Base-by-base conservation (phyloP, 2,888 invertebrate species). In the Eristalis tenax region DNA sequence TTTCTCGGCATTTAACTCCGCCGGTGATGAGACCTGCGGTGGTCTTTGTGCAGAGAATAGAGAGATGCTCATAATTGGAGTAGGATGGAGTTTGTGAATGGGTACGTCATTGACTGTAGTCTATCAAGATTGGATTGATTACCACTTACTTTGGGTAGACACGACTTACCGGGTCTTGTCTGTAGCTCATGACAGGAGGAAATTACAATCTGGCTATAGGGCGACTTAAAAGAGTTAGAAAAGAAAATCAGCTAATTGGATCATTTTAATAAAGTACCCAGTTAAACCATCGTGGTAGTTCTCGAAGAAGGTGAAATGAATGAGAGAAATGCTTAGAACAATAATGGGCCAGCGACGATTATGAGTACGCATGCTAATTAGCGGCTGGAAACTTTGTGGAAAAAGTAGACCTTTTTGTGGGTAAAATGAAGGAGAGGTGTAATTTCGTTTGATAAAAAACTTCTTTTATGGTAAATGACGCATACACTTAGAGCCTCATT, bases 1-100 rank as follows among this genome's bases (percentile, higher is more conserved):
- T 50, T 73, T 66, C 43, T 63, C 23, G 63, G 63, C 43, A 32
- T 73, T 71, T 61, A 71, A 38, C 40, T 71, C 23, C 15, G 26
- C 26, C 18, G 50, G 50, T 18, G 50, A 8, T 18, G 50, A 18
- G 50, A 18, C 18, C 18, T 18, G 50, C 18, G 50, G 18, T 18
- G 18, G 18, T 18, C 50, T 50, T 18, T 18, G n/a, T 28, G 32
- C 50, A 50, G 18, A 18, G 26, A 26, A 59, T 59, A 6, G 26
- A 59, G 13, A 59, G 13, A 26, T 59, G 26, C 26, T 23, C 15
- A 11, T 26, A 59, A 59, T 59, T 59, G 26, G 59, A 59, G 59
- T 32, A 64, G 38, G 66, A 28, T 50, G 50, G 18, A 50, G 50
- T 28, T 43, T 18, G n/a, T 43, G 43, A 43, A 13, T 38, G 13